A percentile compares a stretch with the other conserved stretches of the same genome.
Conservation (phyloP, 2,888 invertebrate species). For the Nemotelus nigrinus region DNA sequence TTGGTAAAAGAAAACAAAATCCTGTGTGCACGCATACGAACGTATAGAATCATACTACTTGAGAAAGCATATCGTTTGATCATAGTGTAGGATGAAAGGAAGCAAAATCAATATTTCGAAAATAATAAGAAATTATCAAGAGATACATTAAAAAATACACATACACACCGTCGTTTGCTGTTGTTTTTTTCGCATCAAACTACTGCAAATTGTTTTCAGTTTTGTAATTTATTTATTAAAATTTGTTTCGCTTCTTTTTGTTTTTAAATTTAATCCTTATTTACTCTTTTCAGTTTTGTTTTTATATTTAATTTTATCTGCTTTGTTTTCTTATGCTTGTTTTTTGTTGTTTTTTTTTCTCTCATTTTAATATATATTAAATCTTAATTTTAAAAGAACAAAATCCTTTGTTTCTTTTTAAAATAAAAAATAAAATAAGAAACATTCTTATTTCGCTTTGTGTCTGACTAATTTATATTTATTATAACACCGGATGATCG, state of each 20-base stretch:
- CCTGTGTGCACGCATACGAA: too few relatives aligned
- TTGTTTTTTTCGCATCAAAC: constrained; percentile 1
- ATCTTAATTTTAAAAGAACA: constrained; percentile 51
- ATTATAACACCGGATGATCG: constrained; percentile 65
- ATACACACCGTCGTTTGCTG: constrained; percentile 31
- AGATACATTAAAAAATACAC: constrained; percentile 27
- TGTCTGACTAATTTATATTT: constrained; percentile 61
- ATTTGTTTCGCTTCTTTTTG: constrained; percentile 46
- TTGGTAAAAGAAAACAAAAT: too few relatives aligned
- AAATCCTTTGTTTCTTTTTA: constrained; percentile 47
- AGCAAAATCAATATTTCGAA: constrained; percentile 11
- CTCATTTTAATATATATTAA: constrained; percentile 49
- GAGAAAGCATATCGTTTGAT: not conserved
- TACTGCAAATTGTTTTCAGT: constrained; percentile 42
- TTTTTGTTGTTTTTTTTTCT: constrained; percentile 29
- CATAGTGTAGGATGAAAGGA: not conserved
- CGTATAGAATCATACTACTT: too few relatives aligned
- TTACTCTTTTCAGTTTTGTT: constrained; percentile 42
- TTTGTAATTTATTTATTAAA: constrained; percentile 48
- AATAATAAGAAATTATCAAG: not conserved
- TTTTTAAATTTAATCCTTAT: constrained; percentile 44
- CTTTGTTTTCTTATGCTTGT: constrained; percentile 37
- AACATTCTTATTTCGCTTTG: constrained; percentile 50
- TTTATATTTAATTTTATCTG: constrained; percentile 38
- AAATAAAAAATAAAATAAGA: constrained; percentile 48